Conservation (phyloP, 2,113 vertebrate genomes). For the Neodon shergylaensis region DNA sequence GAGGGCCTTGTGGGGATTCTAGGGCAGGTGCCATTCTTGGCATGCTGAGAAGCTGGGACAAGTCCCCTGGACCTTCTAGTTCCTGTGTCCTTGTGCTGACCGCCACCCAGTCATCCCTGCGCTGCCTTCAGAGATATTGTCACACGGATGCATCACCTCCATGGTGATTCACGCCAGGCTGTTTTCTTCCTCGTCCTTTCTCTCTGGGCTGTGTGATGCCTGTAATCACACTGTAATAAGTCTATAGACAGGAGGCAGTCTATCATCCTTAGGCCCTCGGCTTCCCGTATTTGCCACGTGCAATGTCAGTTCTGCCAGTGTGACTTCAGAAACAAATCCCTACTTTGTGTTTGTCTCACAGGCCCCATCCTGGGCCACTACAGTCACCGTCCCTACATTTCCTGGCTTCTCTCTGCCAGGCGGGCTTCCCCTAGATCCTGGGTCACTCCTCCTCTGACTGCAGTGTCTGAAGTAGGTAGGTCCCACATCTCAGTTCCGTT, state of each 20-base stretch:
- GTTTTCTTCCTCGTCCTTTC: not conserved
- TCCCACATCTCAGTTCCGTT: too few species aligned
- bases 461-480: not conserved
- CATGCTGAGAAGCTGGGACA: not conserved
- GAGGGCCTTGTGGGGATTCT: too few species aligned
- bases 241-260: not conserved
- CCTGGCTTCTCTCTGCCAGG: not conserved
- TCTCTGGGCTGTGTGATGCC: not conserved
- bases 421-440: too few species aligned
- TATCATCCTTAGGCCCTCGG: not conserved
- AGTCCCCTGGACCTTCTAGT: not conserved
- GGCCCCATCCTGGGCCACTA: accelerated
- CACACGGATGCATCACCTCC: accelerated
- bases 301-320: not conserved
- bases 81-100: not conserved
- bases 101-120: accelerated
- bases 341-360: not conserved
- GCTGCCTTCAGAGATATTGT: accelerated
- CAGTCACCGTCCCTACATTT: too few species aligned
- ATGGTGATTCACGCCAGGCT: too few species aligned
- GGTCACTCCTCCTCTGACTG: too few species aligned
- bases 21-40: not conserved
- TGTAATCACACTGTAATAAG: not conserved
- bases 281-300: not conserved
- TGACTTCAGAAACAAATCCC: not conserved